Base-by-base conservation (phyloP, 2,113 vertebrate genomes). In the Coracopsis vasa region DNA sequence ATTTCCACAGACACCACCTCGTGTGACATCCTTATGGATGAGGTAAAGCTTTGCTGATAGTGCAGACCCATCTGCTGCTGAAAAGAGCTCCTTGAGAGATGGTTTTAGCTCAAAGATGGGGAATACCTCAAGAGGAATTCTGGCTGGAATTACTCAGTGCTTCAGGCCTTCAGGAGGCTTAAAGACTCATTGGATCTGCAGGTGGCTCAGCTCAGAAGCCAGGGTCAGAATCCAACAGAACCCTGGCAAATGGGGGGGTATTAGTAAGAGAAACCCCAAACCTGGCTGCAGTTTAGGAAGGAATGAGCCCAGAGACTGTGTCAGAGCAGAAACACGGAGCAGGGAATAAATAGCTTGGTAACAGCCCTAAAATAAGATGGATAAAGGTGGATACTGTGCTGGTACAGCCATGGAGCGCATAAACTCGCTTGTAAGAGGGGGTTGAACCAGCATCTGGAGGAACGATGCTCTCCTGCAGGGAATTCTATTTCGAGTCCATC, bases 281-380 rank as follows among this genome's bases (percentile, higher is more conserved):
- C 33, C 0, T 45, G 48, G 56, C 37, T 70, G 48, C 62, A 20
- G 29, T 75, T 80, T 62, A 23, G 42, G 69, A 58, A 74, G 42
- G 19, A 44, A 11, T 2, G 0, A 56, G 74, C 53, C 37, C 42
- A 39, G 41, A 69, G 48, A 8, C 54, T 31, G 9, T 0, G 0
- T 44, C 28, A 69, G 37, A 54, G 33, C 39, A 50, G 69, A 56
- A 41, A 45, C 39, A 44, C 13, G 0, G 56, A 51, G 19, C 29
- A 45, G 33, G 62, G 67, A 51, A 31, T 25, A 47, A 64, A 90
- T 2, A 20, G 20, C 25, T 39, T 14, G 35, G 14, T 33, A 69
- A 48, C 16, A 37, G 42, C 33, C 56, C 74, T 48, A n/a, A 65
- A 53, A 44, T 24, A 66, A 20, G 7, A 31, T 0, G 17, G 39